Conservation (phyloP, 2,113 vertebrate genomes). For the Aphyosemion australe region DNA sequence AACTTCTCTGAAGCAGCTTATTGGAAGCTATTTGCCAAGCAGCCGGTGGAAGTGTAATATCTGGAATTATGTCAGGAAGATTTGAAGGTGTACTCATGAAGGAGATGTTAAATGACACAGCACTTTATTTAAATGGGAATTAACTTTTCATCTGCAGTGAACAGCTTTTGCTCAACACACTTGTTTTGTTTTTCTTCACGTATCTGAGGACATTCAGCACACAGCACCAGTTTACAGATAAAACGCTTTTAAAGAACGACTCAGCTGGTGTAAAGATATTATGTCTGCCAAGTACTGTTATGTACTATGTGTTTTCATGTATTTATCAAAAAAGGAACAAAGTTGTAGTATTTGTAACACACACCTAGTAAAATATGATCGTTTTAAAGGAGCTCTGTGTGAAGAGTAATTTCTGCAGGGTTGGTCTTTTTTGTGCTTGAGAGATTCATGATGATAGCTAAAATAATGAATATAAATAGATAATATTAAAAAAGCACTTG, state of each 20-base stretch:
- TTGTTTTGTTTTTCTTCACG: neutral
- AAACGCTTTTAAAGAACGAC: no score
- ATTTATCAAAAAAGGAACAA: neutral
- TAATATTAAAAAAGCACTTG: neutral
- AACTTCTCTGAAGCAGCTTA: slow-evolving; percentile 37
- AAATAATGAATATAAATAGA: neutral
- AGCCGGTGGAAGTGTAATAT: slow-evolving; percentile 23
- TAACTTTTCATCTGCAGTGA: neutral
- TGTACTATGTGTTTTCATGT: neutral
- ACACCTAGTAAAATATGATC: neutral
- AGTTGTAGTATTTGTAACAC: neutral
- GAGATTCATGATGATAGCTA: neutral
- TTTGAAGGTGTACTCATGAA: slow-evolving; percentile 13
- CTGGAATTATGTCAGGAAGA: slow-evolving; percentile 10
- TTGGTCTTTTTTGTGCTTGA: neutral
- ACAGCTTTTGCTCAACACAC: neutral
- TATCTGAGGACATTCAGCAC: neutral
- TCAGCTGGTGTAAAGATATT: no score
- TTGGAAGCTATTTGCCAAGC: slow-evolving; percentile 35
- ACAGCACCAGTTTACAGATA: no score
- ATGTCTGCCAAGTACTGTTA: no score
- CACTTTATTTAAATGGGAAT: slow-evolving; percentile 22
- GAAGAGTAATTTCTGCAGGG: neutral
- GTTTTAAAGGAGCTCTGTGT: neutral
- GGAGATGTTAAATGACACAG: neutral